A percentile compares a stretch with the other conserved stretches of the same genome.
Evolutionary conservation across 2,113 vertebrate species (phyloP).

Genomic region (Aleadryas rufinucha): DNA sequence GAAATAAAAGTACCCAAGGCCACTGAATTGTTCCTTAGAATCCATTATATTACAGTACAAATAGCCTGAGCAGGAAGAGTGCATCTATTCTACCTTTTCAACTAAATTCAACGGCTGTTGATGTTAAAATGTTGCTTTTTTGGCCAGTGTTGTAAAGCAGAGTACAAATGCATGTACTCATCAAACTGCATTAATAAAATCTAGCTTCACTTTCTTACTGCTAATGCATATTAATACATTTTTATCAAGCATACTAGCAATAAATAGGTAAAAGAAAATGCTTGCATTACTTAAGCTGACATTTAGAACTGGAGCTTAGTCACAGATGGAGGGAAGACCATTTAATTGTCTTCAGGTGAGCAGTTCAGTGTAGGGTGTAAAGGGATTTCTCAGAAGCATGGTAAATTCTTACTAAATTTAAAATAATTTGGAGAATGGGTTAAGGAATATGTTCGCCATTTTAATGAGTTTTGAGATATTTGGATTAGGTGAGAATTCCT

Average conservation of each 20-base stretch:
- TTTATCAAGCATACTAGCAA: background rate
- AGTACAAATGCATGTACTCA: background rate
- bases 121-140: background rate
- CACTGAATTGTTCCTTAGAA: background rate
- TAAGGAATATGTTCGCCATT: background rate
- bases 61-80: background rate
- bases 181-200: background rate
- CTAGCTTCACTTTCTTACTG: background rate
- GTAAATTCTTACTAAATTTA: background rate
- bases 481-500: background rate
- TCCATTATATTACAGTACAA: background rate
- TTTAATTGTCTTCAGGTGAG: background rate
- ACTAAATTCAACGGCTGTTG: background rate
- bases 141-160: background rate
- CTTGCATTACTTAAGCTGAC: background rate
- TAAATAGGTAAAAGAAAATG: background rate
- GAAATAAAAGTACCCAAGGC: background rate
- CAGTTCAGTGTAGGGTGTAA: background rate
- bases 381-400: background rate
- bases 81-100: background rate
- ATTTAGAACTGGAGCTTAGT: background rate
- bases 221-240: background rate
- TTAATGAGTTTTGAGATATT: background rate
- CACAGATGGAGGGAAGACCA: background rate
- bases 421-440: background rate